These are phyloP conservation scores for Masnerella sp. DNA, from an alignment of 2,888 invertebrate species.

Conservation along the genomic window DNA sequence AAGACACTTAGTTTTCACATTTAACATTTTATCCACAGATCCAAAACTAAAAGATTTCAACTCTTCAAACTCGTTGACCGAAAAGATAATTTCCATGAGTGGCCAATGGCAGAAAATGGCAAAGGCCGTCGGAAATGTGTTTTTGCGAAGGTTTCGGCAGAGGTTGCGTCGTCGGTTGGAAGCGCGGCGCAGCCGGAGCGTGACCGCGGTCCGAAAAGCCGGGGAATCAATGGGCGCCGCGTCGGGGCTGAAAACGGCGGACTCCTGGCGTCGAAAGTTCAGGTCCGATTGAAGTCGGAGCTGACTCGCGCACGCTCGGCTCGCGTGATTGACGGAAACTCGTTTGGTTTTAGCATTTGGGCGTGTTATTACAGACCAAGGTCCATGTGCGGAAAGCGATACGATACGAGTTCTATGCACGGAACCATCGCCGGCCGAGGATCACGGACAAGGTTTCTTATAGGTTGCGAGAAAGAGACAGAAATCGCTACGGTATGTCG, in stretches of 20 bases:
- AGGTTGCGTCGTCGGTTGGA: too few relatives aligned
- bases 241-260: too few relatives aligned
- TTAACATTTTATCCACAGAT: too few relatives aligned
- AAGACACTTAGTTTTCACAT: too few relatives aligned
- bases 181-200: slow-evolving; percentile 18
- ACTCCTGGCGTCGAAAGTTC: slow-evolving; percentile 32
- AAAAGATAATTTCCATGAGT: too few relatives aligned
- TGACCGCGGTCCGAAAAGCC: slow-evolving; percentile 37
- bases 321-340: slow-evolving; percentile 61
- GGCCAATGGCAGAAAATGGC: too few relatives aligned
- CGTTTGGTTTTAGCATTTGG: slow-evolving; percentile 62
- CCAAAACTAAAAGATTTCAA: too few relatives aligned
- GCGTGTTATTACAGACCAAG: slow-evolving; percentile 61
- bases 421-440: slow-evolving; percentile 53
- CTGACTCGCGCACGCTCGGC: slow-evolving; percentile 28
- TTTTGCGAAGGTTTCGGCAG: too few relatives aligned
- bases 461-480: slow-evolving; percentile 48
- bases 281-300: slow-evolving; percentile 34
- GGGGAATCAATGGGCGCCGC: slow-evolving; percentile 29
- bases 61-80: too few relatives aligned
- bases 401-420: slow-evolving; percentile 60
- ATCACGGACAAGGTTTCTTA: slow-evolving; percentile 61
- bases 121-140: too few relatives aligned
- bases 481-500: slow-evolving; percentile 7
- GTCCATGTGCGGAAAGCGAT: slow-evolving; percentile 61